A percentile compares a stretch with the other conserved stretches of the same genome.
phyloP scores from a whole-genome alignment of 2,888 invertebrate species.

The Diarsia rubi region DNA sequence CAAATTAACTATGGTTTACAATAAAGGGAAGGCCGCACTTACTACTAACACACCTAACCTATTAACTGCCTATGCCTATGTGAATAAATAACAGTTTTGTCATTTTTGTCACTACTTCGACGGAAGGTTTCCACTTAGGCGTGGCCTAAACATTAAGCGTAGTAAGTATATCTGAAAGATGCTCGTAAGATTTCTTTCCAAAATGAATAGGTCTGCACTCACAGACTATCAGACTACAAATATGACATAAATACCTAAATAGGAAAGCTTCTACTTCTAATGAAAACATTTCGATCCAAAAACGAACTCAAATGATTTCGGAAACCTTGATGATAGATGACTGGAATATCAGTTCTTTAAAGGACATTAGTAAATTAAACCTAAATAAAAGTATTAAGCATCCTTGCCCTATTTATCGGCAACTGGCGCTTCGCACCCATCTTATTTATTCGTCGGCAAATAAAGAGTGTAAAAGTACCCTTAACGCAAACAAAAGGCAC shows the following conservation, averaged over 20 bases:
- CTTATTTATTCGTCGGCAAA: neutral
- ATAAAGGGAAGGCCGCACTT: neutral
- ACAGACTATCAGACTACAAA: no score
- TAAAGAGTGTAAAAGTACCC: no score
- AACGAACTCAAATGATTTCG: neutral
- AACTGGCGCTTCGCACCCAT: neutral
- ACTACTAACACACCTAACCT: neutral
- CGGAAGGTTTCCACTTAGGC: neutral
- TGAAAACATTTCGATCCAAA: neutral
- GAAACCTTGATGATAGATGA: neutral
- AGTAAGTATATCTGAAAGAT: neutral
- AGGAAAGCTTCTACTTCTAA: neutral
- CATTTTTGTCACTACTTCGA: neutral
- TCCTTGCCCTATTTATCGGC: neutral
- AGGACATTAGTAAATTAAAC: neutral
- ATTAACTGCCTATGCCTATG: no score
- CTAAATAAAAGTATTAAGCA: neutral
- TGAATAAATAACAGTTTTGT: neutral
- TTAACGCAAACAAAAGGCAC: no score
- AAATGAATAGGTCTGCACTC: neutral
- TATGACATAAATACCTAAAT: neutral
- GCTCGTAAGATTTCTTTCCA: neutral
- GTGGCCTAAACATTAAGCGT: neutral
- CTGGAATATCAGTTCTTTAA: neutral
- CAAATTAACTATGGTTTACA: neutral